Base-by-base conservation (phyloP, 2,888 invertebrate genomes). In the Tinea trinotella region DNA sequence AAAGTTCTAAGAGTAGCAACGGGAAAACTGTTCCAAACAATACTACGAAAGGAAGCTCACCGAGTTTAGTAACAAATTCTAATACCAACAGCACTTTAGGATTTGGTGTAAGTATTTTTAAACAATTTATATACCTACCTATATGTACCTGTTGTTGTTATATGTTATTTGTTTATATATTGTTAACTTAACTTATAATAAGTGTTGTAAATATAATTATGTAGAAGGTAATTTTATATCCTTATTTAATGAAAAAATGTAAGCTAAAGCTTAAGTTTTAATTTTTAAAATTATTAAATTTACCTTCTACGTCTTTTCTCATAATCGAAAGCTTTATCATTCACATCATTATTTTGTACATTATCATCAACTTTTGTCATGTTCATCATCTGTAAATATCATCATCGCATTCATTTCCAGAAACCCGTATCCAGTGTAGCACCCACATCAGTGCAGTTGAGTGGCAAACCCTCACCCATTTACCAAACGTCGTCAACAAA, bases 341-440 rank as follows among this genome's bases (percentile, higher is more conserved):
- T 17, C 3, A 40, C 7, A 40, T 40, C 40, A 40, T 40, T n/a
- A 5, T 36, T 17, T 17, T 17, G 15, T 40, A 5, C 17, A 40
- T 10, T 40, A 17, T 40, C 13, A 17, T 40, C 13, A 40, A 13
- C 40, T 7, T 22, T 52, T 10, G 60, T 61, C 66, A 61, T 59
- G 6, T 19, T 52, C 30, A 57, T 63, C 78, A 74, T 64, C 67
- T 84, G 84, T 83, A 83, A 75, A 83, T 84, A 82, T 70, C 81
- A 71, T 71, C 76, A 74, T 67, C 53, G 19, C 22, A 34, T 53
- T 53, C 83, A 75, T 62, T 88, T 89, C 69, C 90, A 95, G 87
- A 95, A 95, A 76, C 95, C 95, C 58, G 92, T 94, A 60, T 94
- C 94, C 74, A 94, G 94, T 77, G 94, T 94, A 59, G 94, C 94